Base-by-base conservation (phyloP, 2,888 invertebrate species). In the Bellardia bayeri region DNA sequence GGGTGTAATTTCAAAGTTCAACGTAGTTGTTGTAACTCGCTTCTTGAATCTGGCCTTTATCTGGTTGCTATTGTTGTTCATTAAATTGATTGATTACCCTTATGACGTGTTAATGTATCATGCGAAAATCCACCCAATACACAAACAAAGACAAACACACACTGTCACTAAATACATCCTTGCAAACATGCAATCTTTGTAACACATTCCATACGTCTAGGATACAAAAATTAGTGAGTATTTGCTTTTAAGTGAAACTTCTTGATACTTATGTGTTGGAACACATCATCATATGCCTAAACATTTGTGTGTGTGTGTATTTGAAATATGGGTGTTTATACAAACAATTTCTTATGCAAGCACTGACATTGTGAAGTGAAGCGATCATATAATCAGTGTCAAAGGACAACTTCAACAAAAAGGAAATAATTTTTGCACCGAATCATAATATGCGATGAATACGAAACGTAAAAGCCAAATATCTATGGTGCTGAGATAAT, bases 61-160 rank as follows among this genome's bases (percentile, higher is more conserved):
- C 40, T 68, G 37, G 45, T 78, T 87, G 82, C 83, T 89, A 82
- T 71, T 88, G 75, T 56, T 88, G 82, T 68, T 84, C 14, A 74
- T n/a, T 69, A 78, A 81, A 84, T 85, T 87, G 87, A 87, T 87
- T 87, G 84, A 87, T 87, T 85, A 54, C 68, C 63, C 74, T 64
- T 74, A 71, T 85, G 84, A 82, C 82, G 80, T 88, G 78, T 74
- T 66, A 82, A 56, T 76, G 42, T 69, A 74, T 64, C 58, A 72
- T 80, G 69, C 61, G 23, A 45, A 49, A 54, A 89, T 86, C 85
- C 86, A 88, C 87, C 88, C 85, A 86, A 89, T 30, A 90, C 86
- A 89, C 88, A 82, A 83, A 85, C 85, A 85, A 49, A 83, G 84
- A 81, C 81, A 85, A 83, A 75, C 51, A 75, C 9, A 68, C 13